Base-by-base conservation (phyloP, 64 coral and sea anemone species). In the Catalaphyllia jardinei region DNA sequence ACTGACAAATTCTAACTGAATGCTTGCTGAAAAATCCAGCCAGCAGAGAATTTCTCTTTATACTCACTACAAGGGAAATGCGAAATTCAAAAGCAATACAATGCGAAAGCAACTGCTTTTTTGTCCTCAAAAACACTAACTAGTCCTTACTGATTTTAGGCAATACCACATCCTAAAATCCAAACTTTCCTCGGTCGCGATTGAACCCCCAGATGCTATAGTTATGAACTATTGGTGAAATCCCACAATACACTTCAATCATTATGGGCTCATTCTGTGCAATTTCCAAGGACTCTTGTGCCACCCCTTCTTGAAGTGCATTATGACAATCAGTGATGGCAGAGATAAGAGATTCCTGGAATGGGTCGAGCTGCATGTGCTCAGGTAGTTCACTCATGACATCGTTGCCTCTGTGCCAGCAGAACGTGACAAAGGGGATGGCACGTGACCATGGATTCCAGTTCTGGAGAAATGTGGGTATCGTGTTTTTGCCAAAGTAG, bases 401-500 rank as follows among this genome's bases (percentile, higher is more conserved):
- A 22, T 89, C 91, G 29, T 79, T 88, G 9, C 91, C 95, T 88
- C 75, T 93, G 88, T 96, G 95, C 92, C 92, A 83, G 29, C 60
- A 69, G 22, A 99, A 88, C 13, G 97, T 99, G 27, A 99, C 93
- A 89, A 84, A 93, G 7, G 97, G 97, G 14, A 99, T 91, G 62
- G 77, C 91, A 88, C 83, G 89, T 73, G 91, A 95, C 97, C 97
- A 99, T 11, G 97, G 97, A 73, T 99, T 99, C 97, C 97, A 99
- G 63, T 89, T 94, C 85, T 99, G 93, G 39, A 95, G 88, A 54
- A 88, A 88, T 39, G 67, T 83, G 19, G 91, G 85, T 50, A 50
- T 29, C 27, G 72, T 49, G 73, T 91, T 95, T 86, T 95, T 93
- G 79, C 90, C 90, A 77, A 88, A 90, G 79, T 95, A 90, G 83